These are phyloP conservation scores for Puffinus mauretanicus DNA, from an alignment of 2,113 vertebrate genomes.

Conservation along the genomic window DNA sequence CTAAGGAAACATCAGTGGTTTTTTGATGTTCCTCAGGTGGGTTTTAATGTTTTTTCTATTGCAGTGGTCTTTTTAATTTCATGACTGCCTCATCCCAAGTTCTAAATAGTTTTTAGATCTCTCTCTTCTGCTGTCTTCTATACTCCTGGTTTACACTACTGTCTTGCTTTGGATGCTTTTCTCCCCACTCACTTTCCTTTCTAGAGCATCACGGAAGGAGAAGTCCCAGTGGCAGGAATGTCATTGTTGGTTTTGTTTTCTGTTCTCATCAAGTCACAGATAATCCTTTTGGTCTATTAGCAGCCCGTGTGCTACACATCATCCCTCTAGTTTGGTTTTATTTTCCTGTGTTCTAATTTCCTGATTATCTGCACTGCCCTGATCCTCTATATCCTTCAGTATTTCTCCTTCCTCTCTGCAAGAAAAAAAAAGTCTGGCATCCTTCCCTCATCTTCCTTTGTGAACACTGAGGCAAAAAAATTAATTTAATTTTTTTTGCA, in stretches of 20 bases:
- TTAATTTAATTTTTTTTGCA: constrained; percentile 45
- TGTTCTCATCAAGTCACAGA: constrained; percentile 14
- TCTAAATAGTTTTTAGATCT: not conserved
- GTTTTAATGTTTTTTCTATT: not conserved
- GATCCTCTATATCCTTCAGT: constrained; percentile 37
- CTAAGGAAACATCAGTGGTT: not conserved
- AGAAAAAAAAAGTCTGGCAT: constrained; percentile 8
- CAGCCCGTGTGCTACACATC: not conserved
- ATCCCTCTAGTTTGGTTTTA: constrained; percentile 29
- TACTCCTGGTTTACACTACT: not conserved
- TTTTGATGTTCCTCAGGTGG: not conserved
- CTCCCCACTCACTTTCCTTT: not conserved
- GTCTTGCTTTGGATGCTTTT: not conserved
- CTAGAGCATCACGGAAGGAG: not conserved
- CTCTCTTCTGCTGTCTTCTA: not conserved
- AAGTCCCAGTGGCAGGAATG: not conserved
- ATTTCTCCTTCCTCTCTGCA: constrained; percentile 24
- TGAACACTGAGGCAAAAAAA: constrained; percentile 36
- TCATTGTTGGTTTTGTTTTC: constrained; percentile 42
- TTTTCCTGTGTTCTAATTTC: constrained; percentile 61
- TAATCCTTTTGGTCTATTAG: constrained; percentile 35
- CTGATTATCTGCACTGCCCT: constrained; percentile 36
- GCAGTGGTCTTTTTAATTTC: not conserved
- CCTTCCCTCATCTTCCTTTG: constrained; percentile 37
- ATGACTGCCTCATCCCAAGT: not conserved